Conservation (phyloP, 2,797 vertebrate species). For the Scyliorhinus canicula region DNA sequence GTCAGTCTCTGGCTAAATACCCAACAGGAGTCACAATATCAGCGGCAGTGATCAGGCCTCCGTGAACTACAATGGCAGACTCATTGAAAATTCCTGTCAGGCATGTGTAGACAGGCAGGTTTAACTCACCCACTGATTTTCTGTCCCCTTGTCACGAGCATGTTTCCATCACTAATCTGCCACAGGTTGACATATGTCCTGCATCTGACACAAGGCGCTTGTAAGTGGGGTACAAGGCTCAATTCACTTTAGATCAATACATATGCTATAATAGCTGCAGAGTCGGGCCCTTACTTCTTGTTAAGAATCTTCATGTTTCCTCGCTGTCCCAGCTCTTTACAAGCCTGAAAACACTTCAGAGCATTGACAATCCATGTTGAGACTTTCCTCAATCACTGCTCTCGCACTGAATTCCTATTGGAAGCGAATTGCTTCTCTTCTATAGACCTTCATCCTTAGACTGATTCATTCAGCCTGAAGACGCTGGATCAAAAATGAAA, state of each 20-base stretch:
- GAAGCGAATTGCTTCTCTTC: not conserved
- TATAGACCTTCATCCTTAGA: not conserved
- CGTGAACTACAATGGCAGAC: not conserved
- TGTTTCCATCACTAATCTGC: slow-evolving; percentile 22
- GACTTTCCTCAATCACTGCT: not conserved
- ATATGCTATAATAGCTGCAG: not conserved
- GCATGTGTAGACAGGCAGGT: not conserved
- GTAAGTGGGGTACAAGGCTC: slow-evolving; percentile 14
- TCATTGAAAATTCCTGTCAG: not conserved
- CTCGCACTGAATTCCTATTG: not conserved
- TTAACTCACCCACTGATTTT: not conserved
- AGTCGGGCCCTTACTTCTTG: not conserved
- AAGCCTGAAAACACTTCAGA: not conserved
- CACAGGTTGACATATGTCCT: not conserved
- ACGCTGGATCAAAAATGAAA: not conserved
- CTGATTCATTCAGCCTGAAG: not conserved
- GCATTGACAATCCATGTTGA: not conserved
- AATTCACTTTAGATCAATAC: slow-evolving; percentile 16
- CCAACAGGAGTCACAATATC: not conserved
- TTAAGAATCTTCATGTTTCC: not conserved
- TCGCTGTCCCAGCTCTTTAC: not conserved
- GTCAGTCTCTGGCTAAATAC: not conserved
- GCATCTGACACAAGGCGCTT: not conserved
- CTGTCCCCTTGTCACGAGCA: not conserved
- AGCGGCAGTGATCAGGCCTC: not conserved